Conservation (phyloP, 2,797 vertebrate species). For the Australoheros facetus region DNA sequence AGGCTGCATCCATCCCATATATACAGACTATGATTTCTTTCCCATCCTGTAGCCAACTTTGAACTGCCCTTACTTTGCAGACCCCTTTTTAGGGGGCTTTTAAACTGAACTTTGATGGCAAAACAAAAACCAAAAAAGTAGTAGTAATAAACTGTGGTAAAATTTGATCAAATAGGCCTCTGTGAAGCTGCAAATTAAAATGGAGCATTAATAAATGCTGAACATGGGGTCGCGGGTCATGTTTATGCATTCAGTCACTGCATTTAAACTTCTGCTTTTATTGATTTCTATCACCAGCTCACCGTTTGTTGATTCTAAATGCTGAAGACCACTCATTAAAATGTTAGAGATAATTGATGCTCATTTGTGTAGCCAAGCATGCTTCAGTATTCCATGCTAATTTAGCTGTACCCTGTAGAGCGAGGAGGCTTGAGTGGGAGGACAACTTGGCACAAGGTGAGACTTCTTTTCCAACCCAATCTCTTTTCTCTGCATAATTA, state of each 20-base stretch:
- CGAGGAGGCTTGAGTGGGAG: constrained; percentile 42
- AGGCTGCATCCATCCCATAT: neutral
- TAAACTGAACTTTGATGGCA: neutral
- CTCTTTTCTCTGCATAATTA: constrained; percentile 75
- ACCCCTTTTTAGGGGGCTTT: neutral
- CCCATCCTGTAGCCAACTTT: neutral
- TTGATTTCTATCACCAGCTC: constrained; percentile 34
- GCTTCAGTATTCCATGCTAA: constrained; percentile 61
- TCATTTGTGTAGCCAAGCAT: constrained; percentile 59
- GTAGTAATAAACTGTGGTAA: neutral
- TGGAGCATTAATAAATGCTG: constrained; percentile 3
- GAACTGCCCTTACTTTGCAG: neutral
- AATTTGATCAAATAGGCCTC: neutral
- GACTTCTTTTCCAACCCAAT: constrained; percentile 59
- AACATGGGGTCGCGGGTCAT: neutral
- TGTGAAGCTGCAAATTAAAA: neutral
- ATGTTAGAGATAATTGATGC: constrained; percentile 66
- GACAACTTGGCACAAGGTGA: constrained; percentile 57
- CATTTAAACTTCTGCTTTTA: constrained; percentile 13
- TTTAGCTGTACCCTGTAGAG: constrained; percentile 69
- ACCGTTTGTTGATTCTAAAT: constrained; percentile 37
- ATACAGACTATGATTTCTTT: neutral
- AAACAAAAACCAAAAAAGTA: neutral
- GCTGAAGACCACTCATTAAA: constrained; percentile 56
- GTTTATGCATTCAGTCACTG: constrained; percentile 2